Percentiles rank a stretch among this genome's conserved stretches.
Conservation (phyloP, 2,797 vertebrate genomes). For the Sandelia bainsii region DNA sequence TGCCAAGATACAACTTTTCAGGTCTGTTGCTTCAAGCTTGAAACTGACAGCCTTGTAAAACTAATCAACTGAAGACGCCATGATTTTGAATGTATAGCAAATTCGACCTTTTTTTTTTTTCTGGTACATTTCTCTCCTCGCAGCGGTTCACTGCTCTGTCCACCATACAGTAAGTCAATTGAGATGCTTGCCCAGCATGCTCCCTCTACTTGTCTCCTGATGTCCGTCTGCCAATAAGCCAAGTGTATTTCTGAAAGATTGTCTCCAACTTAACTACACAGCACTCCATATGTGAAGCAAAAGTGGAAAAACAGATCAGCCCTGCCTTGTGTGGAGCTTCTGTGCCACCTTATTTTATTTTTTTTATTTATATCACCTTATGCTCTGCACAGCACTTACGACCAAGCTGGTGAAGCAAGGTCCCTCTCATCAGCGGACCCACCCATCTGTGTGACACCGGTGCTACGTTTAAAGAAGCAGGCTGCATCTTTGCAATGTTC, state of each 20-base stretch:
- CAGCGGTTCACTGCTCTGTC: background rate
- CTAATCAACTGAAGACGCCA: constrained; percentile 36
- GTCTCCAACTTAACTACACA: constrained; percentile 7
- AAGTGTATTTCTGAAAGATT: constrained; percentile 69
- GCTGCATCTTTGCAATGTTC: constrained; percentile 14
- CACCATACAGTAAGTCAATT: background rate
- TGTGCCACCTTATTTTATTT: constrained; percentile 6
- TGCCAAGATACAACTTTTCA: constrained; percentile 20
- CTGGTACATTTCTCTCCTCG: no score
- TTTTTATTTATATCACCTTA: constrained; percentile 17
- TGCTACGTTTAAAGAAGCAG: constrained; percentile 22
- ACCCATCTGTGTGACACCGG: constrained; percentile 22
- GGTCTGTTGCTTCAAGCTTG: constrained; percentile 19
- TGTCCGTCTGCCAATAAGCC: constrained; percentile 54
- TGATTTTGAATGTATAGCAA: constrained; percentile 64
- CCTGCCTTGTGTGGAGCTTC: background rate
- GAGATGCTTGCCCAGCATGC: constrained; percentile 37
- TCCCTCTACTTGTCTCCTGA: constrained; percentile 15
- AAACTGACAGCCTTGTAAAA: constrained; percentile 48
- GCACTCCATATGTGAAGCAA: constrained; percentile 23
- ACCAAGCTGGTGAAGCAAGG: constrained; percentile 19
- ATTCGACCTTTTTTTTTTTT: constrained; percentile 20
- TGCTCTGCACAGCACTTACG: constrained; percentile 61
- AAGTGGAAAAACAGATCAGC: constrained; percentile 16
- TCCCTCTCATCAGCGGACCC: constrained; percentile 37